phyloP scores from a whole-genome alignment of 2,888 invertebrate species.

The Leptinotarsa tumamoca region DNA sequence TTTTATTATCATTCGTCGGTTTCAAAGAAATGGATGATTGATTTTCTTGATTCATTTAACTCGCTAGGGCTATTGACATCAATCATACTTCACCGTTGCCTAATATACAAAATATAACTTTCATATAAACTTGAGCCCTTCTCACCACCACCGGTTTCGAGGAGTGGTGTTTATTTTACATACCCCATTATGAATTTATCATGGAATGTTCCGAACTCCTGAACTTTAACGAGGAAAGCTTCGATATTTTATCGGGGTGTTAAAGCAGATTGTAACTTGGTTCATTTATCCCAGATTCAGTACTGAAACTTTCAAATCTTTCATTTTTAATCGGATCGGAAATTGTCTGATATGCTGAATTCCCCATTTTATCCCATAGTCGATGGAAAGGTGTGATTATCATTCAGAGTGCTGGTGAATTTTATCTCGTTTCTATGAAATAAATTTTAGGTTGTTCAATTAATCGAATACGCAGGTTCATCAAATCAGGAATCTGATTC shows the following conservation, averaged over 20 bases:
- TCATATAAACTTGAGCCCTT: neutral
- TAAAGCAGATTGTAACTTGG: slow-evolving; percentile 53
- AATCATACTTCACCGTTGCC: too few relatives aligned
- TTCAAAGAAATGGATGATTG: too few relatives aligned
- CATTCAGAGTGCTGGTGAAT: neutral
- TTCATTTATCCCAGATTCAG: slow-evolving; percentile 50
- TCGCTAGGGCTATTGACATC: too few relatives aligned
- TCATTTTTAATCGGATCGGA: slow-evolving; percentile 17
- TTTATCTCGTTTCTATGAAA: too few relatives aligned
- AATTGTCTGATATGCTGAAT: neutral
- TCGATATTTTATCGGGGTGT: slow-evolving; percentile 54
- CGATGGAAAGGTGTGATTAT: too few relatives aligned
- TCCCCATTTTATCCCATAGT: too few relatives aligned
- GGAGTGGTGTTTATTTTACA: slow-evolving; percentile 40
- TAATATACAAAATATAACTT: neutral
- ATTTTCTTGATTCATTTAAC: too few relatives aligned
- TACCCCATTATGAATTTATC: slow-evolving; percentile 48
- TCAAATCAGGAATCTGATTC: too few relatives aligned
- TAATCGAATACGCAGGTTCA: too few relatives aligned
- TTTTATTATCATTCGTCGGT: too few relatives aligned
- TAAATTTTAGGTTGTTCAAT: too few relatives aligned
- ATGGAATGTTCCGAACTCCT: slow-evolving; percentile 50
- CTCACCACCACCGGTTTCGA: neutral
- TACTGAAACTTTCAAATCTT: slow-evolving; percentile 35
- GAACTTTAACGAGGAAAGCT: slow-evolving; percentile 57